Evolutionary conservation across 2,113 vertebrate species (phyloP), one percentile per base, ranked within the genome.

Genomic region (Alouatta palliata): DNA sequence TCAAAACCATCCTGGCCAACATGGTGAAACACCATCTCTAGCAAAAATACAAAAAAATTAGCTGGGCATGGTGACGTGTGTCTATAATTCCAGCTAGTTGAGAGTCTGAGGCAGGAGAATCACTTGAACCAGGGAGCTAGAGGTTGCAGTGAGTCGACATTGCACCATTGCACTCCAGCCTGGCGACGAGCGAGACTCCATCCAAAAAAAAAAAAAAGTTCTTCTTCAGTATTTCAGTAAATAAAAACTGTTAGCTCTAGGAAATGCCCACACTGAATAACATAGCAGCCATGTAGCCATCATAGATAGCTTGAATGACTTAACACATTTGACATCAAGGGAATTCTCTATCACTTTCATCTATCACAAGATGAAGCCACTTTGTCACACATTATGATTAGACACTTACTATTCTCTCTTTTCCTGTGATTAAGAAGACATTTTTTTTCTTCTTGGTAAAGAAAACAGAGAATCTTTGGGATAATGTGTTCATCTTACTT

Each of bases 361-460:
- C 58, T 84, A 76, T 91, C 54, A 81, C 19, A 70, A 83, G 79
- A 66, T 45, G 23, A 95, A 84, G 32, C 37, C 83, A 70, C 25
- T 90, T 83, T 12, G 37, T 79, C 58, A 35, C 2, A 94, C 8
- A 19, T 79, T 87, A 30, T 91, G 70, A 76, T 49, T 27, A 35
- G 43, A 13, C 5, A 9, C 70, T 92, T 35, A 45, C 37, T 91
- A 45, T 70, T 37, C 9, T 49, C 30, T 70, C 37, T 54, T 21
- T 73, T 79, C 20, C 9, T 71, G 27, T 79, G 75, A 70, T 35
- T 49, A 64, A 90, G 47, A 80, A 90, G 49, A 84, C 5, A 71
- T 54, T 86, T 73, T 8, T 32, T 73, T 91, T 80, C 25, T 87
- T 93, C 54, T 54, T 79, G 37, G 32, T 81, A 89, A 95, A 93